phyloP scores from a whole-genome alignment of 2,113 vertebrate genomes.

The Mesitornis unicolor region DNA sequence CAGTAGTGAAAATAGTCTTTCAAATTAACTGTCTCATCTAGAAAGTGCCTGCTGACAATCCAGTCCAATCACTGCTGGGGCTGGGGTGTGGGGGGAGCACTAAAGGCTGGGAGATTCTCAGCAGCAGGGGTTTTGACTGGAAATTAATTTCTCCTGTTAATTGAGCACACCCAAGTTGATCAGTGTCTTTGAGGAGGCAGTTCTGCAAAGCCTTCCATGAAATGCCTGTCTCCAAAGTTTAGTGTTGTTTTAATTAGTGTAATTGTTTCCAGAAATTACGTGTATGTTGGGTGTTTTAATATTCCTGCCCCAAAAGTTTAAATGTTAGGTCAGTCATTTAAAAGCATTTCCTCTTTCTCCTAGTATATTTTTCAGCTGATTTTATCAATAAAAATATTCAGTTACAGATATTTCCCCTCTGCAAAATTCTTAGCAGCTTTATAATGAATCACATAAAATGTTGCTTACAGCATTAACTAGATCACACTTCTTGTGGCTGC shows the following conservation, averaged over 20 bases:
- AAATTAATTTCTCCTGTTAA: slow-evolving; percentile 36
- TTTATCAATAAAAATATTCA: neutral
- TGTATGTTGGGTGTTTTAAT: neutral
- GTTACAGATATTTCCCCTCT: neutral
- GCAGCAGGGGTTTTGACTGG: slow-evolving; percentile 6
- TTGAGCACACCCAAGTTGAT: slow-evolving; percentile 19
- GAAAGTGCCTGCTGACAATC: slow-evolving; percentile 1
- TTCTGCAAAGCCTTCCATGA: neutral
- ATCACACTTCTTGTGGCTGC: neutral
- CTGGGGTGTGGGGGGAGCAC: neutral
- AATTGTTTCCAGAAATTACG: slow-evolving; percentile 34
- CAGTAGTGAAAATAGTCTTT: neutral
- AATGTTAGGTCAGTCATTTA: neutral
- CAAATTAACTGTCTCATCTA: neutral
- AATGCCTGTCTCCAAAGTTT: neutral
- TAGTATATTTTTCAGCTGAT: neutral
- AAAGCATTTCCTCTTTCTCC: neutral
- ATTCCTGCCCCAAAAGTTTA: neutral
- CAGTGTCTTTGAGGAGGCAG: neutral
- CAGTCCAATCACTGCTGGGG: neutral
- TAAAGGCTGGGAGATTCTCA: neutral
- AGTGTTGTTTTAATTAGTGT: slow-evolving; percentile 27
- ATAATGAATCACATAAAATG: neutral
- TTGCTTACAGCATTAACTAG: neutral
- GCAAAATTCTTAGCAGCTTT: neutral